Percentiles rank a stretch among this genome's conserved stretches.
Evolutionary conservation across 1,140 invertebrate genomes (phyloP).

Genomic region (Hylyphantes graminicola): DNA sequence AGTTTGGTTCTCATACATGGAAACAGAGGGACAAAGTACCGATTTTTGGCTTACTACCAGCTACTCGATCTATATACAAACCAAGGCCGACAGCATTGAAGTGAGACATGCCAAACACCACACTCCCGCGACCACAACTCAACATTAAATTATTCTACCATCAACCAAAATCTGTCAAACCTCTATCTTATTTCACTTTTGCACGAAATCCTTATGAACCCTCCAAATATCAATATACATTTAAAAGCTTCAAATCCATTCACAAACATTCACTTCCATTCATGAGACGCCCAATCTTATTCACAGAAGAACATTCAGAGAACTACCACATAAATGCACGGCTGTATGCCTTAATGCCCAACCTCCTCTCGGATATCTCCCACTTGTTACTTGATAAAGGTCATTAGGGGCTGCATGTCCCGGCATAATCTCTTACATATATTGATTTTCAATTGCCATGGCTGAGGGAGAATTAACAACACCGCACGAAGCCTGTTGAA

Average conservation of each 20-base stretch:
- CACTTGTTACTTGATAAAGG: conserved; percentile 38
- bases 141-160: too few species aligned
- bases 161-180: too few species aligned
- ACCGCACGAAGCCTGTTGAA: conserved; percentile 11
- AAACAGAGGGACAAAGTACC: too few species aligned
- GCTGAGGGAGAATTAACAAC: conserved; percentile 16
- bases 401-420: conserved; percentile 11
- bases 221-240: not conserved
- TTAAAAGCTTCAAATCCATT: not conserved
- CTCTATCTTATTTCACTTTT: not conserved
- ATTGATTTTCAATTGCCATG: conserved; percentile 39
- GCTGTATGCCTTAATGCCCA: conserved; percentile 1
- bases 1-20: too few species aligned
- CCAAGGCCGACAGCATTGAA: too few species aligned
- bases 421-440: conserved; percentile 32
- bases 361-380: conserved; percentile 9
- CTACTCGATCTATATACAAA: too few species aligned
- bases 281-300: not conserved
- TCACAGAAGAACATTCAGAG: conserved; percentile 3
- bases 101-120: too few species aligned
- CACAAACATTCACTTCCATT: not conserved
- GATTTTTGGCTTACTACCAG: too few species aligned
- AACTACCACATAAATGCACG: conserved; percentile 7
- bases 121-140: too few species aligned
- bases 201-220: not conserved